A percentile compares a stretch with the other conserved stretches of the same genome.
These are phyloP conservation scores for Harpagoxenus sublaevis DNA, from an alignment of 2,888 invertebrate species.

Conservation along the genomic window DNA sequence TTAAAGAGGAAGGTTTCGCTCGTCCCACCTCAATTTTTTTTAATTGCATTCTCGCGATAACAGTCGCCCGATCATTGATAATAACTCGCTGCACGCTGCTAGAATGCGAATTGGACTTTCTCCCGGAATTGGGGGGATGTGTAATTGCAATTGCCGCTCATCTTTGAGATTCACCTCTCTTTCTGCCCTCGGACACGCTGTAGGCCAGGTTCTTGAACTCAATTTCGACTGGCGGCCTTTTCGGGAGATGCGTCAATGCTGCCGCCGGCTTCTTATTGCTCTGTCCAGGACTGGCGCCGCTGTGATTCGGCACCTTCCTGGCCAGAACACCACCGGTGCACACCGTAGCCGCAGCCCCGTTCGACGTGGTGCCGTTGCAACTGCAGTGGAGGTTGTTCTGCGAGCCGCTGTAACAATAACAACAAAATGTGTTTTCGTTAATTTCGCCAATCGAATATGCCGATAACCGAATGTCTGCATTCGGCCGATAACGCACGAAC, in stretches of 20 bases:
- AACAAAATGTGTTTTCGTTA: background rate
- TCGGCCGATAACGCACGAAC: background rate
- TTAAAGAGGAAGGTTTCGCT: background rate
- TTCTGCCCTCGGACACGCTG: conserved; percentile 94
- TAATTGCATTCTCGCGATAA: background rate
- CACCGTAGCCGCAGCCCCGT: conserved; percentile 82
- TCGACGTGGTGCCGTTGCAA: conserved; percentile 87
- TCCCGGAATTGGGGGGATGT: background rate
- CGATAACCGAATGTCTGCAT: background rate
- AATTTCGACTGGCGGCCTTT: conserved; percentile 95
- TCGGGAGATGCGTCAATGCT: conserved; percentile 93
- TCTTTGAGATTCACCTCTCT: conserved; percentile 87
- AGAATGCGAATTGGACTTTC: conserved; percentile 10
- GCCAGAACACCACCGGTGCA: conserved; percentile 87
- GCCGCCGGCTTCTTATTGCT: conserved; percentile 91
- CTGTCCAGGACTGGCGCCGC: conserved; percentile 88
- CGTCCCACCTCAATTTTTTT: background rate
- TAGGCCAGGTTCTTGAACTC: conserved; percentile 96
- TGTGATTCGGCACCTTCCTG: conserved; percentile 91
- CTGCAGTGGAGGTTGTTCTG: conserved; percentile 89
- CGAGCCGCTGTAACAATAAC: conserved; percentile 88
- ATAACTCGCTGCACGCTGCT: background rate
- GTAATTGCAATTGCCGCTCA: background rate
- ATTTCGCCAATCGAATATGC: background rate
- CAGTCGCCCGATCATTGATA: background rate